A percentile compares a stretch with the other conserved stretches of the same genome.
phyloP scores from a whole-genome alignment of 2,797 vertebrate genomes.

The Gallirallus australis region DNA sequence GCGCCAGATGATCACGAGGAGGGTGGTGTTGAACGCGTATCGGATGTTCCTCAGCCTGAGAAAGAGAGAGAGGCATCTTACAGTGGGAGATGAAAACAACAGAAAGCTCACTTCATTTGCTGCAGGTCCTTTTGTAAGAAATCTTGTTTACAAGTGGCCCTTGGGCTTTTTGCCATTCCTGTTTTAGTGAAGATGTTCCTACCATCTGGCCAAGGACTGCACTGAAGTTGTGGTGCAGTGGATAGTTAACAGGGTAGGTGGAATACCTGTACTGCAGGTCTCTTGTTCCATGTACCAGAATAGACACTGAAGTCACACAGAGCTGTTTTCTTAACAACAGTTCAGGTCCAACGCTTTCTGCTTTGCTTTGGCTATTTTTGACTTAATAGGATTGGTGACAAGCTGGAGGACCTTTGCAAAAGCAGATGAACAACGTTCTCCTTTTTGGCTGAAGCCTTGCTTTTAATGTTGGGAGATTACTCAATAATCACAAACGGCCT shows the following conservation, averaged over 20 bases:
- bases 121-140: background rate
- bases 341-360: background rate
- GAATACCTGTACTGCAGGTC: background rate
- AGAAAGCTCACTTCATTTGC: background rate
- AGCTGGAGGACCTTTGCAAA: background rate
- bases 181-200: background rate
- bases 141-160: background rate
- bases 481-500: background rate
- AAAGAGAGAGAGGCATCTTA: constrained; percentile 7
- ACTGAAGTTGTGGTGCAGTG: background rate
- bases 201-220: background rate
- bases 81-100: background rate
- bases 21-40: constrained; percentile 91
- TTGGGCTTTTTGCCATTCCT: background rate
- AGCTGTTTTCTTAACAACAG: background rate
- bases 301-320: background rate
- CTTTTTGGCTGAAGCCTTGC: background rate
- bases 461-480: background rate
- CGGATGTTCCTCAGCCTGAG: constrained; percentile 92
- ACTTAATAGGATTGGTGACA: background rate
- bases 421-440: background rate
- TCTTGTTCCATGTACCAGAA: background rate
- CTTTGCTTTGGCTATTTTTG: background rate
- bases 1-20: constrained; percentile 93
- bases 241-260: background rate